phyloP scores from a whole-genome alignment of 2,113 vertebrate species.

The Porphyrio hochstetteri region DNA sequence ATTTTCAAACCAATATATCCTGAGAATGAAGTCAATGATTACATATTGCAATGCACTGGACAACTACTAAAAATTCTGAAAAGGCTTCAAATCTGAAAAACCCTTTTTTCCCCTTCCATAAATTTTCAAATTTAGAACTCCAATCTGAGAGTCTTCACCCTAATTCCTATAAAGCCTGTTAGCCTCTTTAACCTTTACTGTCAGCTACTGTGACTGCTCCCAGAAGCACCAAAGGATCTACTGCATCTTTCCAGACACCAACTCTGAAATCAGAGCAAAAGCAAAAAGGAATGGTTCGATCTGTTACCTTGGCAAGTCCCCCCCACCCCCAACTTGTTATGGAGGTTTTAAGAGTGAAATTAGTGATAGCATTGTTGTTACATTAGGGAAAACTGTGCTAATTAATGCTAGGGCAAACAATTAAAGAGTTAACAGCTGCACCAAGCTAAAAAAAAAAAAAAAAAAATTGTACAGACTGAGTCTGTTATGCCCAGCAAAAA shows the following conservation, averaged over 20 bases:
- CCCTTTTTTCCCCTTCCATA: neutral
- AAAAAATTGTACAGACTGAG: neutral
- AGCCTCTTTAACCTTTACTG: neutral
- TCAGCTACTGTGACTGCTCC: neutral
- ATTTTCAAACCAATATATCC: neutral
- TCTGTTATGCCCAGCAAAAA: neutral
- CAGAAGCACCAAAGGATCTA: neutral
- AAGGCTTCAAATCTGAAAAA: neutral
- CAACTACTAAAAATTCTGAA: neutral
- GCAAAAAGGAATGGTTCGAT: neutral
- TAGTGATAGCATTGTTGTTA: neutral
- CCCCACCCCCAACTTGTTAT: fast-evolving
- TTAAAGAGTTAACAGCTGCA: neutral
- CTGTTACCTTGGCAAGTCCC: neutral
- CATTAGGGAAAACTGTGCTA: neutral
- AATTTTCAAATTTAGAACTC: neutral
- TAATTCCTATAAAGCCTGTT: neutral
- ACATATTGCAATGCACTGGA: neutral
- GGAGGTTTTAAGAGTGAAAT: neutral
- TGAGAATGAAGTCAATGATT: neutral
- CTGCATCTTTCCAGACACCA: neutral
- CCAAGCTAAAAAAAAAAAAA: neutral
- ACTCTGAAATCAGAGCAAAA: neutral
- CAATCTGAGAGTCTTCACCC: neutral
- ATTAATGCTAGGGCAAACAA: neutral